These are phyloP conservation scores for Andrena praecox DNA, from an alignment of 2,888 invertebrate species.

Conservation along the genomic window DNA sequence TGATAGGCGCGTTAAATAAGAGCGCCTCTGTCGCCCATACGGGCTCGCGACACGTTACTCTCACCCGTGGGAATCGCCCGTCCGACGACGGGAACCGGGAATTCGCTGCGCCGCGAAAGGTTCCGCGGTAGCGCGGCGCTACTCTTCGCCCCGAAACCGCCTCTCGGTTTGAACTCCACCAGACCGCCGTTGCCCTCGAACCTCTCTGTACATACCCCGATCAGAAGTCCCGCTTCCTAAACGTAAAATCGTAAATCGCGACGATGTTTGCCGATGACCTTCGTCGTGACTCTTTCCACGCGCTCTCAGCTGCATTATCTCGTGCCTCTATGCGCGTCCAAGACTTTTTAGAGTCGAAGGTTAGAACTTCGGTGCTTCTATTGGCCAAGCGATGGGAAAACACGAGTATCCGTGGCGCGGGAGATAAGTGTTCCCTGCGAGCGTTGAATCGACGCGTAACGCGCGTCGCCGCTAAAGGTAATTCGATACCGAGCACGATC, in stretches of 20 bases:
- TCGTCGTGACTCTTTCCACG: background rate
- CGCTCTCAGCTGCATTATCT: background rate
- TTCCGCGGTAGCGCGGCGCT: conserved; percentile 47
- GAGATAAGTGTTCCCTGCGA: background rate
- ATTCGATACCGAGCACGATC: conserved; percentile 18
- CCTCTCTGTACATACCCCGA: background rate
- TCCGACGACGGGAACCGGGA: conserved; percentile 13
- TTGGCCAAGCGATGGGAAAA: no score
- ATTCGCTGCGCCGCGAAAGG: conserved; percentile 54
- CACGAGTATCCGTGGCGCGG: no score
- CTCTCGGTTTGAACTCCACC: conserved; percentile 25
- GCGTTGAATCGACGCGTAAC: conserved; percentile 12
- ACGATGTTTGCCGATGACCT: background rate
- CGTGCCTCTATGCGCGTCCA: background rate
- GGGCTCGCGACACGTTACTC: background rate
- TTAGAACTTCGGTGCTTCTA: background rate
- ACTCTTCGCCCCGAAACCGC: conserved; percentile 18
- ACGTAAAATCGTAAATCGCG: background rate
- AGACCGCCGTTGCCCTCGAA: background rate
- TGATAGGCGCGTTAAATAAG: conserved; percentile 30
- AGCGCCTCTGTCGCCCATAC: background rate
- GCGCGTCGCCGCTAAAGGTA: background rate
- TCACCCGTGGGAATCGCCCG: conserved; percentile 50
- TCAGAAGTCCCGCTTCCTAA: background rate
- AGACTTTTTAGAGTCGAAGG: background rate